phyloP scores from a whole-genome alignment of 1,140 invertebrate genomes.

The Periplaneta americana region DNA sequence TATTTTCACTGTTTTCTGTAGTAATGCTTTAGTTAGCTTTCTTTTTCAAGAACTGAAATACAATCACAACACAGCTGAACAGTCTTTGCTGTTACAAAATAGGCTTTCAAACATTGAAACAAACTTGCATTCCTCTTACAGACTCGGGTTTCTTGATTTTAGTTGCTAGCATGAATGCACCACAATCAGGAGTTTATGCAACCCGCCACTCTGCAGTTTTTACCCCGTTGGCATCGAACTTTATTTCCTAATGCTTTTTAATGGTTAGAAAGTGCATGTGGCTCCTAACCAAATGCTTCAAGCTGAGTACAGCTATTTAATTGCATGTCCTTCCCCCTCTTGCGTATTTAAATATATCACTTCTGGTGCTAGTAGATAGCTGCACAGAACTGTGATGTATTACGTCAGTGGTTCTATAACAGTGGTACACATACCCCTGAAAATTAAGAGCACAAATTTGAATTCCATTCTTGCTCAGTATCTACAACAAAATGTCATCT shows the following conservation, averaged over 20 bases:
- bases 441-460: not conserved
- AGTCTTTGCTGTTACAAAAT: no score
- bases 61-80: no score
- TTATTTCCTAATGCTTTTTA: not conserved
- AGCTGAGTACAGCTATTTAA: not conserved
- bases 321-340: not conserved
- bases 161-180: not conserved
- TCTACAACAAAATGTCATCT: no score
- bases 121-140: not conserved
- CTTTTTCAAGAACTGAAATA: no score
- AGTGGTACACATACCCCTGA: not conserved
- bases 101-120: not conserved
- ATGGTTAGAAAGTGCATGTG: not conserved
- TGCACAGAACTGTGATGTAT: not conserved
- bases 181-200: not conserved
- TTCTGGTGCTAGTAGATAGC: not conserved
- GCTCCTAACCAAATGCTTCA: not conserved
- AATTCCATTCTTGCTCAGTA: no score
- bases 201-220: not conserved
- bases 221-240: not conserved
- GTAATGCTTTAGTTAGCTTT: no score
- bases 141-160: not conserved
- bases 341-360: not conserved
- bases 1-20: no score
- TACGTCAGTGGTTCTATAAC: not conserved